Conservation (phyloP, 92 coral and sea anemone genomes). For the Zoanthus sociatus region DNA sequence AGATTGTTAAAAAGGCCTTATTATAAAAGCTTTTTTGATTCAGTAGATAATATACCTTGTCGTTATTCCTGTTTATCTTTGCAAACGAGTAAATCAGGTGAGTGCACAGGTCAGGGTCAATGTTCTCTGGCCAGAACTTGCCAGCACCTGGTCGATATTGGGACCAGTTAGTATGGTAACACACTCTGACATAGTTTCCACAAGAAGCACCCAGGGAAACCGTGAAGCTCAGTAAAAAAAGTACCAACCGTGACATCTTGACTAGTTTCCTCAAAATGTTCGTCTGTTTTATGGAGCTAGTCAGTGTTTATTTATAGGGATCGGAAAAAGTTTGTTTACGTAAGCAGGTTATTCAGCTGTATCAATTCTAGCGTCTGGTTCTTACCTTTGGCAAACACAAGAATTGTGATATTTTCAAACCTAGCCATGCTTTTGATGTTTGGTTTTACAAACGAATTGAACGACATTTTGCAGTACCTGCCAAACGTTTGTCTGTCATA, state of each 20-base stretch:
- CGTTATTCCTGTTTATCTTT: conserved; percentile 63
- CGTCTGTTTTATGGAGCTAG: not conserved
- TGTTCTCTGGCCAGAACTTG: conserved; percentile 68
- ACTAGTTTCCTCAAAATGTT: not conserved
- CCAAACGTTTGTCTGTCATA: too few relatives aligned
- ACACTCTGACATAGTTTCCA: conserved; percentile 66
- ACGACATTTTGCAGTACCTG: too few relatives aligned
- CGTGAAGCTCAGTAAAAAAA: not conserved
- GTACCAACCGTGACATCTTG: conserved; percentile 22
- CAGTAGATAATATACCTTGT: not conserved
- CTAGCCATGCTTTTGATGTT: too few relatives aligned
- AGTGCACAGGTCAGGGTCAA: conserved; percentile 73
- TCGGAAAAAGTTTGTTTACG: not conserved
- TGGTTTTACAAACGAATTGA: too few relatives aligned
- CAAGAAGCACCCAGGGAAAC: conserved; percentile 47
- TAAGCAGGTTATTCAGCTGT: not conserved
- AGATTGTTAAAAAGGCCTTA: too few relatives aligned
- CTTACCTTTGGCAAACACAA: too few relatives aligned
- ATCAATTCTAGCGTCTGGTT: not conserved
- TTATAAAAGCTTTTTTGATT: too few relatives aligned
- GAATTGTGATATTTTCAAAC: too few relatives aligned
- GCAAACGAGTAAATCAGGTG: conserved; percentile 79
- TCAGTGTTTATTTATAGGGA: not conserved
- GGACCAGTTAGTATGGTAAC: conserved; percentile 88
- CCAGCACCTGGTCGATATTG: conserved; percentile 81